Evolutionary conservation across 2,888 invertebrate genomes (phyloP).

Genomic region (Hirudinaria manillensis): DNA sequence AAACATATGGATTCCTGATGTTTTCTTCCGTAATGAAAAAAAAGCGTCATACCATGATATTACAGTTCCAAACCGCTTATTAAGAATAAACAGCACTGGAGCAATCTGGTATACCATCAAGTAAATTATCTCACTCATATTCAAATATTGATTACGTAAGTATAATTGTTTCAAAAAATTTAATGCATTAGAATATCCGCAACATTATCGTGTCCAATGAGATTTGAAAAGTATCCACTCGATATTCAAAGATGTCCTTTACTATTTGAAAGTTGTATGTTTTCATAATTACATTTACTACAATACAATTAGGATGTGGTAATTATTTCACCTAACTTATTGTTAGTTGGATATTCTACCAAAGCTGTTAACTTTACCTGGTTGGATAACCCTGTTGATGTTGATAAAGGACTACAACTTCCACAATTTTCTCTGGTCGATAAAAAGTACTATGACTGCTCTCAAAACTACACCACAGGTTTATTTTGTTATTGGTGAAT

Average conservation of each 20-base stretch:
- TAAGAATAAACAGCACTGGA: slow-evolving; percentile 40
- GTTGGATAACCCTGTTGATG: slow-evolving; percentile 39
- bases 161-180: not conserved
- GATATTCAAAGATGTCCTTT: slow-evolving; percentile 31
- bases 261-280: slow-evolving; percentile 26
- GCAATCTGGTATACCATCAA: slow-evolving; percentile 38
- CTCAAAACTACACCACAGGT: slow-evolving; percentile 41
- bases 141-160: not conserved
- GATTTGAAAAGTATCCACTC: slow-evolving; percentile 29
- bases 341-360: slow-evolving; percentile 40
- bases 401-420: slow-evolving; percentile 38
- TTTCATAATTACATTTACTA: not conserved
- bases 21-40: slow-evolving; percentile 41
- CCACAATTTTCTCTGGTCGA: slow-evolving; percentile 39
- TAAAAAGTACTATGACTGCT: slow-evolving; percentile 36
- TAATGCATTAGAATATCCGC: slow-evolving; percentile 28
- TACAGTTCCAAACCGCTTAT: slow-evolving; percentile 40
- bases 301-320: not conserved
- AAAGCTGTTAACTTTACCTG: slow-evolving; percentile 38
- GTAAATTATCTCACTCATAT: not conserved
- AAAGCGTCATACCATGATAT: slow-evolving; percentile 38
- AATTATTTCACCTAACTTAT: not conserved
- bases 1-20: slow-evolving; percentile 41
- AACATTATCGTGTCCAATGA: slow-evolving; percentile 32
- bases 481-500: too few species aligned